Base-by-base conservation (phyloP, 2,888 invertebrate species). In the Caenorhabditis doughertyi region DNA sequence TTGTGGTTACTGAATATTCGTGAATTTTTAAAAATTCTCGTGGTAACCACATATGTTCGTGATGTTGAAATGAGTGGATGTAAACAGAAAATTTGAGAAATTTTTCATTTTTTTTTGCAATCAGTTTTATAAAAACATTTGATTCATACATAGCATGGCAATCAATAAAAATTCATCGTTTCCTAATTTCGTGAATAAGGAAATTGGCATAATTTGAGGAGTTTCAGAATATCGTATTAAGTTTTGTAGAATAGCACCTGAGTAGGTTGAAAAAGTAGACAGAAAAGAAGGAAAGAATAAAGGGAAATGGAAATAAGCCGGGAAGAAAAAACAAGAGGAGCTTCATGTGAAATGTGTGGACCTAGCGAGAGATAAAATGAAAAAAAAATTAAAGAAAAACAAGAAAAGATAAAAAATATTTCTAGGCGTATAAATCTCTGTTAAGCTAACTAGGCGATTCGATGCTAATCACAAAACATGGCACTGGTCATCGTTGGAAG, bases 401-500 rank as follows among this genome's bases (percentile, higher is more conserved):
- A 18, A n/a, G n/a, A n/a, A n/a, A n/a, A n/a, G n/a, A n/a, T n/a
- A n/a, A n/a, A n/a, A n/a, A n/a, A 72, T 60, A 25, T 25, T 13
- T 29, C 49, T 71, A 60, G 18, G n/a, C n/a, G 21, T 47, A 7
- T 44, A 21, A 21, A 29, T 47, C 47, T 58, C 47, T 58, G 47
- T 32, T 23, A 25, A 25, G 29, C 27, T 58, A 65, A 68, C 76
- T 76, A 76, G 56, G 35, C 74, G 65, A 18, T 56, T 62, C 53
- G 44, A 32, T 64, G 60, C 67, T 68, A 76, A 71, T 72, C 79
- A 79, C 79, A 79, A 79, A 65, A 58, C 32, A 79, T 72, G 79
- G 79, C 79, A 79, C 79, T 72, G 79, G 79, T 79, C 76, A 65
- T 64, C 71, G 49, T 65, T 47, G 47, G 62, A 27, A 29, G 32